Conservation (phyloP, 2,113 vertebrate genomes). For the Synchiropus splendidus region DNA sequence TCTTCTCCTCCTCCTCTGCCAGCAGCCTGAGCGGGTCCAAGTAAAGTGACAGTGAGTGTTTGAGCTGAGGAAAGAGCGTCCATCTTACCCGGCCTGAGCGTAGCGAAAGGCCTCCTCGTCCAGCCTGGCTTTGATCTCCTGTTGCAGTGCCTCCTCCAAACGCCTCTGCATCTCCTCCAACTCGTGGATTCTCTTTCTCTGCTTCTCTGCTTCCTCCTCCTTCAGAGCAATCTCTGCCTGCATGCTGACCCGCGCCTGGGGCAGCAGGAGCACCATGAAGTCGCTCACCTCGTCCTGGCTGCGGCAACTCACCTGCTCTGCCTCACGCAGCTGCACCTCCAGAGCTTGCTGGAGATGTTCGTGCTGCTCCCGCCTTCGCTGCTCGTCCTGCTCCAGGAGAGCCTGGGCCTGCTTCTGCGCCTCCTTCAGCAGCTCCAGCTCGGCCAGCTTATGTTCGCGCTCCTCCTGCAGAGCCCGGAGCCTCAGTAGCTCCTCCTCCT, state of each 20-base stretch:
- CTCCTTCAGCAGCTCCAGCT: slow-evolving; percentile 87
- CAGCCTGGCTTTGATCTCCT: slow-evolving; percentile 81
- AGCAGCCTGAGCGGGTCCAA: slow-evolving; percentile 78
- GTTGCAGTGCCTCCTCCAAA: slow-evolving; percentile 85
- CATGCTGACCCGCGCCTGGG: slow-evolving; percentile 85
- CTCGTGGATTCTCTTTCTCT: slow-evolving; percentile 83
- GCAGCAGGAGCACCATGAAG: background rate
- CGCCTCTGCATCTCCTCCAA: slow-evolving; percentile 88
- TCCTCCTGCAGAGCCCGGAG: slow-evolving; percentile 87
- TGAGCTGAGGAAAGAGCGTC: no score
- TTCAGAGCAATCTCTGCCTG: slow-evolving; percentile 90
- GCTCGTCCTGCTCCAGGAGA: slow-evolving; percentile 80
- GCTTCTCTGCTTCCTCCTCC: slow-evolving; percentile 80
- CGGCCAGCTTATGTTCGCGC: slow-evolving; percentile 81
- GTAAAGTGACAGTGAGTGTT: no score
- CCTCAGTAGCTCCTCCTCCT: slow-evolving; percentile 81
- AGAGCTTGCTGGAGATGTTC: slow-evolving; percentile 82
- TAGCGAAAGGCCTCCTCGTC: slow-evolving; percentile 85
- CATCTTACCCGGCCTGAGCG: slow-evolving; percentile 79
- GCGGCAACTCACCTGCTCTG: slow-evolving; percentile 73
- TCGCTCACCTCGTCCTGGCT: background rate
- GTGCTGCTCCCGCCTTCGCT: slow-evolving; percentile 78
- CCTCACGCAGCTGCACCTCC: slow-evolving; percentile 79
- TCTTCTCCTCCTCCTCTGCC: slow-evolving; percentile 87
- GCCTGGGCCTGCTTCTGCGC: slow-evolving; percentile 81